Evolutionary conservation across 2,888 invertebrate genomes (phyloP).

Genomic region (Eupithecia centaureata): DNA sequence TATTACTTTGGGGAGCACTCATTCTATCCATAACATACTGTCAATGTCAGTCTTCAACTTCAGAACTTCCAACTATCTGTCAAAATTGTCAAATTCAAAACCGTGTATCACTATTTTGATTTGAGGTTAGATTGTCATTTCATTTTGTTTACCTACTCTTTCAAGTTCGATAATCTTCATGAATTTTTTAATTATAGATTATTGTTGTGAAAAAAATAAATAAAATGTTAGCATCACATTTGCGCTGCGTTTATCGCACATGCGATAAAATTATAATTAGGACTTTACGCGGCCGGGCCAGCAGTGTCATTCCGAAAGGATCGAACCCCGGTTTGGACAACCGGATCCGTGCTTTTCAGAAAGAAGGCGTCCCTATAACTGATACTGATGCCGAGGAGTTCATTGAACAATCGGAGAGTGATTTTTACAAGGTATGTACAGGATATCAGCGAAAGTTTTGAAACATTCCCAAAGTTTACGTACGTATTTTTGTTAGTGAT

Average conservation of each 20-base stretch:
- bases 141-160: neutral
- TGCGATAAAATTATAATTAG: conserved; percentile 65
- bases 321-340: conserved; percentile 71
- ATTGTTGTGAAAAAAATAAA: neutral
- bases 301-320: conserved; percentile 47
- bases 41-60: too few relatives aligned
- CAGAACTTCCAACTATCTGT: too few relatives aligned
- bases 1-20: too few relatives aligned
- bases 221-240: conserved; percentile 62
- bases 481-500: neutral
- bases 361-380: conserved; percentile 60
- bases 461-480: neutral
- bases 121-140: neutral
- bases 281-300: conserved; percentile 61
- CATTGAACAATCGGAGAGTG: conserved; percentile 70
- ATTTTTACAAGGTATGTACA: conserved; percentile 64
- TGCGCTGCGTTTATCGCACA: conserved; percentile 58
- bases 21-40: too few relatives aligned
- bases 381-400: conserved; percentile 70
- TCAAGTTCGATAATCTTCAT: neutral
- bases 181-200: neutral
- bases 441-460: neutral
- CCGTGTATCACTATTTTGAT: too few relatives aligned
- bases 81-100: too few relatives aligned
- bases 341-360: conserved; percentile 61